Base-by-base conservation (phyloP, 37 sponge, comb jelly and placozoan species). In the Ephydatia muelleri region DNA sequence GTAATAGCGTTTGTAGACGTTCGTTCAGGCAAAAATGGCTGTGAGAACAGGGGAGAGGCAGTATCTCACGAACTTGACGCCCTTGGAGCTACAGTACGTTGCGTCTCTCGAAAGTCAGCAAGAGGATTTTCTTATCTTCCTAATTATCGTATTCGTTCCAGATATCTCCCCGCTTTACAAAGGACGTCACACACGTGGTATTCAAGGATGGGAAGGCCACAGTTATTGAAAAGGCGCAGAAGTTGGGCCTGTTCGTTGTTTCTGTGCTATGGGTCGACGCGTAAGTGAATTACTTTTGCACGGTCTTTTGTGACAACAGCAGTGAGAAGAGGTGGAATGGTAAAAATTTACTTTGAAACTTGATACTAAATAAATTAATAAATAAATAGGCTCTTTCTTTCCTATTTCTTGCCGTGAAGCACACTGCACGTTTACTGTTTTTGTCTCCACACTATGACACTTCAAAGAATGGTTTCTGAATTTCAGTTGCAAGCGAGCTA, bases 1-100 rank as follows among this genome's bases (percentile, higher is more conserved):
- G 68, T 93, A 21, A 78, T 89, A 28, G 93, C 86, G n/a, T 86
- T 67, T 80, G 88, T 93, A 31, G 93, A 93, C 26, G 93, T 93
- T 29, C 79, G 93, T 0, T 91, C 91, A 73, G 85, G 90, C 28
- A 70, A 68, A 33, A 86, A 79, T 33, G 36, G 87, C 27, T 40
- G 81, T 64, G 83, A 88, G 73, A 93, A 93, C 73, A 85, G 86
- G 37, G 38, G 82, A 27, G 49, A 26, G 13, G 87, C 83, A 5
- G 72, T 89, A 30, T 75, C 89, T 27, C 67, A 73, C 0, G 68
- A 89, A 30, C 78, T 93, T 38, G 81, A 85, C 40, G 69, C 21
- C 5, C 83, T 93, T 21, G 93, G 93, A 49, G 93, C 89, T 26
- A 93, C 88, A 12, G 93, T 93, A 43, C 49, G 86, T 81, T n/a